These are phyloP conservation scores for Eptesicus fuscus DNA, from an alignment of 2,113 vertebrate genomes.

Conservation along the genomic window DNA sequence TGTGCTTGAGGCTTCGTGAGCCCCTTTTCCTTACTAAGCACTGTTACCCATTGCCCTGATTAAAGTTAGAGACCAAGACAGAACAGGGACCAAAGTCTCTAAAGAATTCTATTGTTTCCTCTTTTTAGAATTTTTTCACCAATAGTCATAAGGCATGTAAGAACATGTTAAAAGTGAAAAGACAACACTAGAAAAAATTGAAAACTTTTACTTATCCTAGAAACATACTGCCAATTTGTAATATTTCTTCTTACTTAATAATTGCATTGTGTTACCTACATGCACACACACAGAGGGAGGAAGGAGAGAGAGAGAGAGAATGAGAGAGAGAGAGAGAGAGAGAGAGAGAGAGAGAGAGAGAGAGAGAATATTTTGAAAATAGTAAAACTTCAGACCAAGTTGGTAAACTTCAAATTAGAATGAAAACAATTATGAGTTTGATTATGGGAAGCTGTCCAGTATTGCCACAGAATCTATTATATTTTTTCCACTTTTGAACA, in stretches of 20 bases:
- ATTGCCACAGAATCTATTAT: background rate
- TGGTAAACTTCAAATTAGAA: background rate
- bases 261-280: background rate
- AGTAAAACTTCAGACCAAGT: background rate
- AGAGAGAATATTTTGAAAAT: background rate
- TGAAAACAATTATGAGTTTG: background rate
- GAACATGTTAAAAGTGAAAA: background rate
- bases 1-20: background rate
- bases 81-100: background rate
- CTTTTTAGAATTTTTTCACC: background rate
- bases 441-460: background rate
- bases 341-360: background rate
- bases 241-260: constrained; percentile 2
- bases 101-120: background rate
- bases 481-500: background rate
- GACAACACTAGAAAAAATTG: background rate
- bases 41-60: background rate
- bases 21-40: background rate
- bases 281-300: background rate
- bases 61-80: background rate
- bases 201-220: background rate
- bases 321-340: background rate
- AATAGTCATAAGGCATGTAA: background rate
- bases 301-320: background rate
- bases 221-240: background rate